Conservation (phyloP, 2,888 invertebrate species). For the Limulus polyphemus region DNA sequence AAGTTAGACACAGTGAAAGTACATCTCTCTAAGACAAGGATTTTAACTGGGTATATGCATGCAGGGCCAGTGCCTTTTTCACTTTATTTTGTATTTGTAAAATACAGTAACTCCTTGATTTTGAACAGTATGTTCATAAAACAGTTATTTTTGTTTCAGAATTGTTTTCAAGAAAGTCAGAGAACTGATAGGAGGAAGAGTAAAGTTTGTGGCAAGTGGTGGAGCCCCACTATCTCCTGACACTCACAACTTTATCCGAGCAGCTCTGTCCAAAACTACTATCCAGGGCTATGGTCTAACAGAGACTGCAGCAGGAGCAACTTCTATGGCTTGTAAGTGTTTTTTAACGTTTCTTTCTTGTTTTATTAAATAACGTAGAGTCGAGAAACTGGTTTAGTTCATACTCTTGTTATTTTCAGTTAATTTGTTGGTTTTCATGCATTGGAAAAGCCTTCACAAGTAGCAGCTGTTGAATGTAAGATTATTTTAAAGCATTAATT, state of each 20-base stretch:
- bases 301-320: constrained; percentile 86
- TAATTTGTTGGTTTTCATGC: too few relatives aligned
- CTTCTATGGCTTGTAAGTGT: constrained; percentile 32
- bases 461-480: too few relatives aligned
- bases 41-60: too few relatives aligned
- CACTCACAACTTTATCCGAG: constrained; percentile 84
- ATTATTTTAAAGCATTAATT: too few relatives aligned
- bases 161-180: constrained; percentile 52
- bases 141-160: constrained; percentile 34
- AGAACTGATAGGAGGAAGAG: constrained; percentile 70
- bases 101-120: too few relatives aligned
- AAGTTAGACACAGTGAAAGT: too few relatives aligned
- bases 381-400: neutral
- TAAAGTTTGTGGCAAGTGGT: constrained; percentile 78
- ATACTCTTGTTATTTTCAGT: neutral
- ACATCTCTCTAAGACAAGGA: too few relatives aligned
- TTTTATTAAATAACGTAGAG: neutral
- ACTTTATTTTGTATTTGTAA: too few relatives aligned
- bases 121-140: too few relatives aligned
- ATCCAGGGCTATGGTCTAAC: constrained; percentile 94
- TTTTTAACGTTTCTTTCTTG: constrained; percentile 14
- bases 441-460: too few relatives aligned
- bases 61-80: too few relatives aligned
- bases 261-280: constrained; percentile 78
- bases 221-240: constrained; percentile 92